Base-by-base conservation (phyloP, 2,113 vertebrate species). In the Cisticola juncidis region DNA sequence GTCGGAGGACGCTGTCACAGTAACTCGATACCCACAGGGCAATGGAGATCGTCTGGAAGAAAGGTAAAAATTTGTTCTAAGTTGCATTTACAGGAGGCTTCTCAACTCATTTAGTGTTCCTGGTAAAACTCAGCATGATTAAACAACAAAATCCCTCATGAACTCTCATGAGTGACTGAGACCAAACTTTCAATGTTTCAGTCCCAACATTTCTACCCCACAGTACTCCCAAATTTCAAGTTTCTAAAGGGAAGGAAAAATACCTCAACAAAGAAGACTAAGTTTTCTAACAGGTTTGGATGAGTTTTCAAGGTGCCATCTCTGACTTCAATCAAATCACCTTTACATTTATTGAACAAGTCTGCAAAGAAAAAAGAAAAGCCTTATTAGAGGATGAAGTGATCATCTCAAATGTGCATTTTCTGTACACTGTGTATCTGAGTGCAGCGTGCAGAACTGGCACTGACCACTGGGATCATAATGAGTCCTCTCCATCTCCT, bases 261-360 rank as follows among this genome's bases (percentile, higher is more conserved):
- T 97, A 99, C 99, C 99, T 99, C 99, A n/a, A 99, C 98, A 95
- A 99, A 99, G 98, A 99, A 99, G 97, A 99, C 98, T 26, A 99
- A 96, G 85, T 98, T 99, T 98, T 99, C 99, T 98, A 99, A 97
- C 93, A 99, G 91, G 81, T 94, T 95, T 60, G 99, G 98, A 42
- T 97, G 97, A 26, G 98, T 98, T 98, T 98, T 99, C 97, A 98
- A 98, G 92, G 95, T 98, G 89, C 98, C 96, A 44, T 98, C 98
- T 97, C 97, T 98, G 92, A 98, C 97, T 97, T 99, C 99, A 97
- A 99, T 97, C 86, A 99, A 97, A 81, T 99, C 98, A 33, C 99
- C 99, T 98, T 99, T 99, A 98, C 98, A 99, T 97, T 98, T 99
- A 98, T 94, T 98, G 94, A 99, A 98, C 65, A 99, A 97, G 61